These are phyloP conservation scores for Pentalonia nigronervosa DNA, from an alignment of 1,140 invertebrate species.

Conservation along the genomic window DNA sequence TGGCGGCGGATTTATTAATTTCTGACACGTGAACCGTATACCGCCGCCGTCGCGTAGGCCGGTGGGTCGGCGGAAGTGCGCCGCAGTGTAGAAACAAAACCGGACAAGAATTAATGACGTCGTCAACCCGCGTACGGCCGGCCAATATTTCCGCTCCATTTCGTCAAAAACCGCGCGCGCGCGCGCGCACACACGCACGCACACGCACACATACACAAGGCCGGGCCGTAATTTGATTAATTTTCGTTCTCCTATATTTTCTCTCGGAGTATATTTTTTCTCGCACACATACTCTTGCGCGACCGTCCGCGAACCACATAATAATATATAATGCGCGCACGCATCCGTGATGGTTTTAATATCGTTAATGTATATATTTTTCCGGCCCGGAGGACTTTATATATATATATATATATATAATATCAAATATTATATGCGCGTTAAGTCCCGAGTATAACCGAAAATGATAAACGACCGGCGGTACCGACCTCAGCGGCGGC, in stretches of 20 bases:
- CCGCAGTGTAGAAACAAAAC: conserved; percentile 26
- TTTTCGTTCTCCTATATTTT: conserved; percentile 29
- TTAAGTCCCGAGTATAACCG: conserved; percentile 7
- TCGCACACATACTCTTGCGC: background rate
- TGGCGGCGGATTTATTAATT: conserved; percentile 54
- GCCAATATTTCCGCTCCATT: conserved; percentile 57
- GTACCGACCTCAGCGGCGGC: background rate
- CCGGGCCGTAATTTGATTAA: conserved; percentile 44
- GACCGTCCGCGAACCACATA: background rate
- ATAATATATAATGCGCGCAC: background rate
- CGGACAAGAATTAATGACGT: conserved; percentile 57
- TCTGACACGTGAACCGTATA: conserved; percentile 53
- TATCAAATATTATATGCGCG: background rate
- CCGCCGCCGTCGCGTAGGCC: background rate
- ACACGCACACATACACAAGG: no score
- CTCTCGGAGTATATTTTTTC: background rate
- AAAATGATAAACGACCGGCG: conserved; percentile 20
- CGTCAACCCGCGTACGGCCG: conserved; percentile 38
- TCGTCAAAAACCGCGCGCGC: conserved; percentile 46
- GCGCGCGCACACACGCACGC: background rate
- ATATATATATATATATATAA: background rate
- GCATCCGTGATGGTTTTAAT: conserved; percentile 43
- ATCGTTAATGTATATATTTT: conserved; percentile 54
- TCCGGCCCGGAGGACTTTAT: conserved; percentile 3
- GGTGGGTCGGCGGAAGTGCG: background rate